These are phyloP conservation scores for Tethea ocularis DNA, from an alignment of 2,888 invertebrate genomes.

Conservation along the genomic window DNA sequence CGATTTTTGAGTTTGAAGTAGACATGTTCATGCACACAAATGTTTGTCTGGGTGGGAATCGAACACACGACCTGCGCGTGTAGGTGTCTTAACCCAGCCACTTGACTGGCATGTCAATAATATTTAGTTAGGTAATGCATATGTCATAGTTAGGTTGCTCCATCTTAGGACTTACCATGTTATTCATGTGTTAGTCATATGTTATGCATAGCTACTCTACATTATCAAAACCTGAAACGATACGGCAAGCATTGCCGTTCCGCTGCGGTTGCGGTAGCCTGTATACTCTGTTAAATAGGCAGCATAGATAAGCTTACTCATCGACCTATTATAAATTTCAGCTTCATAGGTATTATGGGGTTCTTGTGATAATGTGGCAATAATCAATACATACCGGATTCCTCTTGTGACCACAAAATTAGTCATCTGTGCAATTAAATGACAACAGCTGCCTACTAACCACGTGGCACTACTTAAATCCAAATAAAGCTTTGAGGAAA, in stretches of 20 bases:
- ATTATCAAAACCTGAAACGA: constrained; percentile 1
- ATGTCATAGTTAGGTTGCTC: neutral
- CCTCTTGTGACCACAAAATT: neutral
- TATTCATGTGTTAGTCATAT: neutral
- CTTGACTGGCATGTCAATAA: too few relatives aligned
- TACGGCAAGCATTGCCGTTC: neutral
- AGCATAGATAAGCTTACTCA: neutral
- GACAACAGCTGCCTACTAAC: neutral
- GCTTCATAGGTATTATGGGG: neutral
- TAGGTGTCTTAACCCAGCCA: too few relatives aligned
- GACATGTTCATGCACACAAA: too few relatives aligned
- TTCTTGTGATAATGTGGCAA: neutral
- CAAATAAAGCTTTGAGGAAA: neutral
- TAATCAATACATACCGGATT: neutral
- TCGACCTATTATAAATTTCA: neutral
- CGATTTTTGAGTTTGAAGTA: too few relatives aligned
- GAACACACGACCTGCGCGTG: too few relatives aligned
- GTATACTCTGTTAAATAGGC: neutral
- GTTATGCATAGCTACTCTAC: neutral
- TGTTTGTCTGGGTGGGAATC: too few relatives aligned
- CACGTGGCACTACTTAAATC: neutral
- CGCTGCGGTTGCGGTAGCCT: neutral
- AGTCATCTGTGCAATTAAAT: neutral
- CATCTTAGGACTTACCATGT: neutral
- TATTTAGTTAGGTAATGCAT: neutral